Base-by-base conservation (phyloP, 2,113 vertebrate genomes). In the Cephalophus harveyi region DNA sequence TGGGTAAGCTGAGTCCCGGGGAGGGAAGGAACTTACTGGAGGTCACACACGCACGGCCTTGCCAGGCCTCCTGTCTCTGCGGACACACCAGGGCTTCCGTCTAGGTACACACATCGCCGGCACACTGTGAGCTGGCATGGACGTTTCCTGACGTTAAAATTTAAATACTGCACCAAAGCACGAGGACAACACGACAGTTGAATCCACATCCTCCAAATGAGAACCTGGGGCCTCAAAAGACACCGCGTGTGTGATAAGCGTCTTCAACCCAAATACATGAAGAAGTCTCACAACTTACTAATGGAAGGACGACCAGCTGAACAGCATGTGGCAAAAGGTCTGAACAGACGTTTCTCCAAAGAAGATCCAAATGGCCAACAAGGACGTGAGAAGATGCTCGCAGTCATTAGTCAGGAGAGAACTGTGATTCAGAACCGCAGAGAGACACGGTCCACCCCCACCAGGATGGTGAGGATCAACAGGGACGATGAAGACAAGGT, bases 361-460 rank as follows among this genome's bases (percentile, higher is more conserved):
- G 40, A 83, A 50, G 71, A 23, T 23, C 79, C 50, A 19, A 16
- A 19, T 0, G 7, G 48, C 54, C 40, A 11, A 0, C 6, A 15
- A 2, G 23, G 60, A 36, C 4, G 0, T 1, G 46, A 21, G 19
- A 28, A 76, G 71, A 30, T 0, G 0, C 14, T 11, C 2, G 1
- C 13, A 0, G 3, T 9, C 33, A 2, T 13, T 9, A 28, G 21
- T n/a, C 28, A 27, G 5, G 3, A 16, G 48, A 19, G 46, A 46
- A 33, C 19, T 4, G 19, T 25, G 21, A 12, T 14, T 78, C 81
- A 43, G 40, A 76, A 17, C 40, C 36, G 21, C 88, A 19, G 23
- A 3, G 15, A 40, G 48, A 48, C 7, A 1, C 7, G 4, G 25
- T 6, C 27, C 15, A 54, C 13, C 23, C 21, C 3, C 50, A 4